Conservation (phyloP, 2,113 vertebrate species). For the Ploceus nigricollis region DNA sequence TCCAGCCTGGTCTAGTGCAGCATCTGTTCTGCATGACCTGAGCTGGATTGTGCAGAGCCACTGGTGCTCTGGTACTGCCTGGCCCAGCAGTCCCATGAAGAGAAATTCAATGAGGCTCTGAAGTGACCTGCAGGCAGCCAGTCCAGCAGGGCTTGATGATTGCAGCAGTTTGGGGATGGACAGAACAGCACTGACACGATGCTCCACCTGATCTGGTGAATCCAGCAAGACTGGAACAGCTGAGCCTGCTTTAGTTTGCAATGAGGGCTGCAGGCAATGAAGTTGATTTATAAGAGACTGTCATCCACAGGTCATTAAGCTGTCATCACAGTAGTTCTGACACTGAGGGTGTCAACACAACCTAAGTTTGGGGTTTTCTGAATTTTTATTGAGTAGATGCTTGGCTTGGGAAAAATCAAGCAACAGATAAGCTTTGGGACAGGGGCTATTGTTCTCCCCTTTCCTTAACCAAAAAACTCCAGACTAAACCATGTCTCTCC, state of each 20-base stretch:
- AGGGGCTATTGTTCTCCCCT: not conserved
- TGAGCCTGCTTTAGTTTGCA: not conserved
- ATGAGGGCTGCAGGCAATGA: not conserved
- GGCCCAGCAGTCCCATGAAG: too few species aligned
- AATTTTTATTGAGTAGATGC: not conserved
- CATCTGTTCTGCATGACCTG: not conserved
- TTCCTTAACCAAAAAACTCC: not conserved
- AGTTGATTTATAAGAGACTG: not conserved
- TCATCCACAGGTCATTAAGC: not conserved
- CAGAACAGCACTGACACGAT: rapidly evolving
- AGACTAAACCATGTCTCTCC: not conserved
- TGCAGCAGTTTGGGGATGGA: not conserved
- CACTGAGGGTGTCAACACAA: not conserved
- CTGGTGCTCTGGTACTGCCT: not conserved
- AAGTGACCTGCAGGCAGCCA: not conserved
- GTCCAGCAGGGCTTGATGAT: not conserved
- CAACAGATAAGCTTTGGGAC: not conserved
- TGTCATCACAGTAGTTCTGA: not conserved
- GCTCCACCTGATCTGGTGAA: not conserved
- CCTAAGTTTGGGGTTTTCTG: not conserved
- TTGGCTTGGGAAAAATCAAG: not conserved
- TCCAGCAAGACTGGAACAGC: not conserved
- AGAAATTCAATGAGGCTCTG: not conserved
- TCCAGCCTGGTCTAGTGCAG: not conserved
- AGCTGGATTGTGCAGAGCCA: not conserved